Percentiles rank a stretch among this genome's conserved stretches.
phyloP scores from a whole-genome alignment of 2,113 vertebrate genomes.

The Elanus axillaris region DNA sequence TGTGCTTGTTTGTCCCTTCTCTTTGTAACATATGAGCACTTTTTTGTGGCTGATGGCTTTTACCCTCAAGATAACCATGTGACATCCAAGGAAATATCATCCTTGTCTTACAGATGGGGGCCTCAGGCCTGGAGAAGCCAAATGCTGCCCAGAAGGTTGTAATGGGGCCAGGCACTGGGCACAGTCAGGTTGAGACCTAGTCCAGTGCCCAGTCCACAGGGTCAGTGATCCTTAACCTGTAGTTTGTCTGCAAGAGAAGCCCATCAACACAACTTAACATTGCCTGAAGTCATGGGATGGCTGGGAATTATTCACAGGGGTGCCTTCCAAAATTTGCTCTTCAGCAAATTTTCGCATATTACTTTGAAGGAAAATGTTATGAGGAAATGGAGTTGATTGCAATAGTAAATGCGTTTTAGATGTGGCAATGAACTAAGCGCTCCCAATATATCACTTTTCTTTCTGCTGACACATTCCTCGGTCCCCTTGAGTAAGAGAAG shows the following conservation, averaged over 20 bases:
- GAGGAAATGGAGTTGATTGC: slow-evolving; percentile 22
- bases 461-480: slow-evolving; percentile 21
- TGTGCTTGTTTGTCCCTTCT: not conserved
- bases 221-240: not conserved
- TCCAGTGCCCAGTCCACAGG: not conserved
- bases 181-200: not conserved
- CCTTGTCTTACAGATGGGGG: rapidly evolving
- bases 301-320: not conserved
- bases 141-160: not conserved
- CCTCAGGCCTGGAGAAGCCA: not conserved
- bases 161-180: not conserved
- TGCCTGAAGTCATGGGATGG: not conserved
- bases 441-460: slow-evolving; percentile 9
- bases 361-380: not conserved
- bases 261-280: not conserved
- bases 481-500: slow-evolving; percentile 50
- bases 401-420: slow-evolving; percentile 18
- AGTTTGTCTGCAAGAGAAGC: not conserved
- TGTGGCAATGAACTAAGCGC: slow-evolving; percentile 23
- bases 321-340: slow-evolving; percentile 16
- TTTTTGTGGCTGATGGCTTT: not conserved
- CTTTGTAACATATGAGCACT: not conserved
- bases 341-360: slow-evolving; percentile 1
- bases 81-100: not conserved
- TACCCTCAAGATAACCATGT: not conserved